Base-by-base conservation (phyloP, 2,797 vertebrate genomes). In the Gambelia wislizenii region DNA sequence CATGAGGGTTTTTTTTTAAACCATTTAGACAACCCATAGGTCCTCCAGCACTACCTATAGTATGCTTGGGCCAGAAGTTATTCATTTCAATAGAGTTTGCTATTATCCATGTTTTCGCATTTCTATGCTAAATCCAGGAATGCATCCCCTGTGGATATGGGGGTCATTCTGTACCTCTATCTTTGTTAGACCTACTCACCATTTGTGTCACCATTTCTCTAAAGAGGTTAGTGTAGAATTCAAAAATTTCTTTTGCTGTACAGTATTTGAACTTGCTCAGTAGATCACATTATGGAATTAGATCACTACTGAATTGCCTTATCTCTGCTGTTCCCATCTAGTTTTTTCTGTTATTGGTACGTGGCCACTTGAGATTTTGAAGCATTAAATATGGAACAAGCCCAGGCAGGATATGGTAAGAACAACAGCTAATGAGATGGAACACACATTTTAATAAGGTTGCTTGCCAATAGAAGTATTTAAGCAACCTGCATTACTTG, bases 371-470 rank as follows among this genome's bases (percentile, higher is more conserved):
- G 82, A 92, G 52, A 86, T 54, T 83, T 88, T 47, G 33, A 91
- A 81, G 7, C 22, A 36, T 91, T 89, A 93, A 92, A 59, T 54
- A 83, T 77, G 16, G 49, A 75, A 54, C 80, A 90, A 70, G 80
- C 67, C 82, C 36, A 67, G 85, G 56, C 85, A 86, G 79, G 64
- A 10, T 44, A 3, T 86, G 59, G 33, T 78, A 12, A 82, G 59
- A 84, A 84, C 25, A n/a, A 30, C 52, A 82, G 61, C 75, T 83
- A 0, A 2, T 20, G 44, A 72, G 78, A 79, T 79, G 0, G 0
- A 84, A 67, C 76, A 91, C 33, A 80, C 36, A 33, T 84, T 54
- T 39, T 5, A 83, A 84, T 90, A 4, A 74, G 7, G 56, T 69
- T 14, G 0, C 87, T 88, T 79, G 76, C 0, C 0, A 7, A 36